phyloP scores from a whole-genome alignment of 2,797 vertebrate species.

The Austrolebias charrua region DNA sequence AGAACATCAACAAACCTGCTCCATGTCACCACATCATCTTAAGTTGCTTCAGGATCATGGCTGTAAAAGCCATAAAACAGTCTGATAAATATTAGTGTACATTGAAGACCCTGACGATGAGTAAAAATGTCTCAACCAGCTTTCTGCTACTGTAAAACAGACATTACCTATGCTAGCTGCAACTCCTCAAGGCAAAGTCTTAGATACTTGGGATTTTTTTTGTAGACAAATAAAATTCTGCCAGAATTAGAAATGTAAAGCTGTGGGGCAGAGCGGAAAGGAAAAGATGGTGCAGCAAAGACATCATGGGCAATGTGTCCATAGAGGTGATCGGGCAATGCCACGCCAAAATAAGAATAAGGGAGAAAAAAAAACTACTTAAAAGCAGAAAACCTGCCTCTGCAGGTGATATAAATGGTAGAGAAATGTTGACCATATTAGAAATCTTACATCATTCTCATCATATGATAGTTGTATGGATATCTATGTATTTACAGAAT shows the following conservation, averaged over 20 bases:
- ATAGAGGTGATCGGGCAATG: no score
- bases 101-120: not conserved
- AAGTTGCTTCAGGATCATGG: not conserved
- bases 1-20: not conserved
- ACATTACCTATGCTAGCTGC: not conserved
- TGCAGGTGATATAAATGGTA: not conserved
- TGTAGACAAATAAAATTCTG: no score
- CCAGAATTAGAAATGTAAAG: not conserved
- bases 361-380: not conserved
- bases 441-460: not conserved
- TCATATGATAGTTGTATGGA: not conserved
- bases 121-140: not conserved
- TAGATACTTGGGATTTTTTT: not conserved
- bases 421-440: not conserved
- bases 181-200: not conserved
- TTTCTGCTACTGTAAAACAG: conserved; percentile 7
- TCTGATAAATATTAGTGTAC: not conserved
- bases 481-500: not conserved
- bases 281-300: not conserved
- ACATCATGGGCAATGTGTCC: no score
- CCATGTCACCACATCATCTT: not conserved
- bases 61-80: not conserved
- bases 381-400: not conserved
- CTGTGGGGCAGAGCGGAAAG: not conserved
- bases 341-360: no score